Evolutionary conservation across 2,888 invertebrate genomes (phyloP), one percentile per base, ranked within the genome.

Genomic region (Tenthredo mesomela): DNA sequence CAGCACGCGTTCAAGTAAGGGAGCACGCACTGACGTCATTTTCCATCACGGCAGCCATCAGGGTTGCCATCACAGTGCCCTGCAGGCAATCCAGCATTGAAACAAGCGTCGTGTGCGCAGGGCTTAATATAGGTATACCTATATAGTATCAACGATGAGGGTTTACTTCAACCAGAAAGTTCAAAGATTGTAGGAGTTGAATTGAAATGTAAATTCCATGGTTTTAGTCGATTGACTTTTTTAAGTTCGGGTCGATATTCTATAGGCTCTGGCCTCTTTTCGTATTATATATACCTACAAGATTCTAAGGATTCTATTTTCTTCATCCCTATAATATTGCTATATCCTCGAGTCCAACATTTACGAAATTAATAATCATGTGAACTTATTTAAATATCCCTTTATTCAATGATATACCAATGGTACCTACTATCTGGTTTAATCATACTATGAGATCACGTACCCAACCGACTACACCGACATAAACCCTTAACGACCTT

Each of bases 181-280:
- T 58, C 58, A 58, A 58, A 78, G 78, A 71, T 54, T 58, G 29
- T 15, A 5, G 33, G 33, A 65, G 40, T 82, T 43, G 65, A 82
- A 82, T 65, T 82, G 82, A 65, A 65, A 82, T 82, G 82, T 65
- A 82, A 65, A 82, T 82, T 43, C 65, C 61, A 47, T 65, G 82
- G 82, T 78, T 78, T 78, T 78, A 78, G 58, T 58, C 29, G 29
- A 58, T 58, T 33, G 54, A 58, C 58, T 78, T 58, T 58, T 33
- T 43, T 58, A 33, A 25, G n/a, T 50, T n/a, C 37, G 43, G 75
- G 29, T 78, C 54, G 58, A 58, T 54, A 33, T n/a, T n/a, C n/a
- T 58, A 61, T 18, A 33, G 58, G 29, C 50, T n/a, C 12, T 10
- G 54, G 18, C 54, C 7, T 47, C 75, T 25, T 43, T 9, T 61